phyloP scores from a whole-genome alignment of 1,140 invertebrate genomes.

The fruit fly (Drosophila melanogaster) region DNA sequence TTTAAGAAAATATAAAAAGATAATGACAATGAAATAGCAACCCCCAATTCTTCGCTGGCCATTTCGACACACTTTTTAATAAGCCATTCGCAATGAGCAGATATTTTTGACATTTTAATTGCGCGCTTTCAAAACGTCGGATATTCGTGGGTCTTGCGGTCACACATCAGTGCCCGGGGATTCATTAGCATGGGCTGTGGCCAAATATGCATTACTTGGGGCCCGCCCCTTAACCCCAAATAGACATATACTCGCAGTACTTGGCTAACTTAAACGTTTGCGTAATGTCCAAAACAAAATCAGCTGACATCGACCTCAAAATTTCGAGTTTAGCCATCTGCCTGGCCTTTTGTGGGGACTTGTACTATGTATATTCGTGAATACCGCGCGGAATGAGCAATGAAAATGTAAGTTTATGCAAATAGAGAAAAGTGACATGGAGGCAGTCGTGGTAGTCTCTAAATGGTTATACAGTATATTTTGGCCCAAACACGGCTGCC shows the following conservation, averaged over 20 bases:
- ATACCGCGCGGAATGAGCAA: constrained; percentile 12
- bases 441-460: constrained; percentile 18
- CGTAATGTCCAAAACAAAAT: constrained; percentile 56
- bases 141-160: constrained; percentile 47
- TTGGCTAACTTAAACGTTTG: constrained; percentile 19
- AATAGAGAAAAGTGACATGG: constrained; percentile 22
- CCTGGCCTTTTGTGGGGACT: constrained; percentile 22
- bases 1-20: not conserved
- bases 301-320: constrained; percentile 63
- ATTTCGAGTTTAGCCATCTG: constrained; percentile 33
- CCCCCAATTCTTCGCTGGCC: constrained; percentile 15
- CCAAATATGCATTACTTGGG: constrained; percentile 45
- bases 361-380: constrained; percentile 10
- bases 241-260: not conserved
- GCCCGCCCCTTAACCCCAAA: not conserved
- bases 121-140: constrained; percentile 46
- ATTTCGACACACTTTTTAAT: constrained; percentile 38
- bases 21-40: constrained; percentile 12
- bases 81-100: constrained; percentile 21
- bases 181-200: constrained; percentile 60
- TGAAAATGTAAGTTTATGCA: constrained; percentile 21
- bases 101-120: constrained; percentile 71
- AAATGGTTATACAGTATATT: constrained; percentile 17
- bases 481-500: constrained; percentile 24
- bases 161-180: constrained; percentile 68